Base-by-base conservation (phyloP, 2,797 vertebrate species). In the Cuniculus paca region DNA sequence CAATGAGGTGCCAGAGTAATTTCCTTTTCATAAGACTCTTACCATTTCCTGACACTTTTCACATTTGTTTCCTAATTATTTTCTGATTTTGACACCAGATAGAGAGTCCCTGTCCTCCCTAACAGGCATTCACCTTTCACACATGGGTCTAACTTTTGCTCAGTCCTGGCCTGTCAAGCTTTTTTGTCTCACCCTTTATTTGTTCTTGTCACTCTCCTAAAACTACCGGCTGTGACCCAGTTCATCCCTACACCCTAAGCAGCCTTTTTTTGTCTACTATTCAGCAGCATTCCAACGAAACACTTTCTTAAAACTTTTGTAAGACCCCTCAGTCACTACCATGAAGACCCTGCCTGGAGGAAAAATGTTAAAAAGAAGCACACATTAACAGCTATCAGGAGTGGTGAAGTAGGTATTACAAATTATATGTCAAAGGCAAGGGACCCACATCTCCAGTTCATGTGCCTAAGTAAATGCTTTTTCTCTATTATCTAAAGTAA, bases 31-130 rank as follows among this genome's bases (percentile, higher is more conserved):
- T 90, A 93, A 96, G 84, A 86, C 78, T 95, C 89, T 90, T 86
- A 93, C 78, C 34, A 89, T 61, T 95, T 95, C 94, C 88, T 95
- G 95, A 97, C 93, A 95, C 68, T 86, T 96, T 94, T 93, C 94
- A 97, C 93, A 92, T 92, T 75, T 94, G 88, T 95, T 90, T 50
- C 58, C 81, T 97, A 96, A 97, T 96, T 97, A 97, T 95, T 97
- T 97, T 92, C 52, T 83, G 91, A 85, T 91, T 97, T 88, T 94
- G 92, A 96, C 91, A 96, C 78, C 24, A 95, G 70, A 92, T 68
- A 83, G 45, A 93, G 58, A 93, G 52, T 52, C 42, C 61, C 42
- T 60, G 2, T 84, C 68, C 82, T 86, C 70, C 20, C 63, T 92
- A 63, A 87, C 14, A 39, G 50, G 65, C 81, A 36, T 77, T 61